These are phyloP conservation scores for Timandra comae DNA, from an alignment of 2,888 invertebrate genomes.

Conservation along the genomic window DNA sequence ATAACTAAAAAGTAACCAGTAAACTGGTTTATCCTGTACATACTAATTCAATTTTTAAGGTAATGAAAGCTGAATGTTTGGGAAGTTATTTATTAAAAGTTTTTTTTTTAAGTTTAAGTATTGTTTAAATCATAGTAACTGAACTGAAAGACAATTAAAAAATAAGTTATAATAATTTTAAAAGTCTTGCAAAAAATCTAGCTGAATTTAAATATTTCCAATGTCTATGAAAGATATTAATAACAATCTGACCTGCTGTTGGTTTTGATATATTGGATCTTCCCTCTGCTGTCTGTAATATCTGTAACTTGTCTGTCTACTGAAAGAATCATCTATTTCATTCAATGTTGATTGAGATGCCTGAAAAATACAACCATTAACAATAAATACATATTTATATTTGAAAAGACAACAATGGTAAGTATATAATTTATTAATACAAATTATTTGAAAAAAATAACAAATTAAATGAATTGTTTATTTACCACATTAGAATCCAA, in stretches of 20 bases:
- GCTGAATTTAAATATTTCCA: too few species aligned
- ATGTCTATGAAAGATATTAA: too few species aligned
- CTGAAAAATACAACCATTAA: constrained; percentile 30
- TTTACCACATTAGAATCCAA: constrained; percentile 63
- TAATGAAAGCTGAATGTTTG: too few species aligned
- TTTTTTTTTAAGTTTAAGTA: too few species aligned
- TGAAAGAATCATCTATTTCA: constrained; percentile 70
- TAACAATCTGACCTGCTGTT: constrained; percentile 54
- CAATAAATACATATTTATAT: background rate
- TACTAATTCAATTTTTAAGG: too few species aligned
- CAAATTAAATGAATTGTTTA: too few species aligned
- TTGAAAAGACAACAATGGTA: too few species aligned
- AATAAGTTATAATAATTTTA: background rate
- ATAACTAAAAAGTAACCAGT: background rate
- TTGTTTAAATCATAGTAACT: background rate
- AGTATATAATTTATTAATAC: too few species aligned
- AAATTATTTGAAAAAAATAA: too few species aligned
- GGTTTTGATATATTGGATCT: constrained; percentile 71
- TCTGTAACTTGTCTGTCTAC: constrained; percentile 66
- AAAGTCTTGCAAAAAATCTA: too few species aligned
- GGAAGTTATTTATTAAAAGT: too few species aligned
- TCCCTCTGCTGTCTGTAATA: constrained; percentile 59
- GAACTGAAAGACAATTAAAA: background rate
- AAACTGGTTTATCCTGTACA: too few species aligned
- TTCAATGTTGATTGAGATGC: constrained; percentile 66